These are phyloP conservation scores for Astur gentilis DNA, from an alignment of 2,113 vertebrate genomes.

Conservation along the genomic window DNA sequence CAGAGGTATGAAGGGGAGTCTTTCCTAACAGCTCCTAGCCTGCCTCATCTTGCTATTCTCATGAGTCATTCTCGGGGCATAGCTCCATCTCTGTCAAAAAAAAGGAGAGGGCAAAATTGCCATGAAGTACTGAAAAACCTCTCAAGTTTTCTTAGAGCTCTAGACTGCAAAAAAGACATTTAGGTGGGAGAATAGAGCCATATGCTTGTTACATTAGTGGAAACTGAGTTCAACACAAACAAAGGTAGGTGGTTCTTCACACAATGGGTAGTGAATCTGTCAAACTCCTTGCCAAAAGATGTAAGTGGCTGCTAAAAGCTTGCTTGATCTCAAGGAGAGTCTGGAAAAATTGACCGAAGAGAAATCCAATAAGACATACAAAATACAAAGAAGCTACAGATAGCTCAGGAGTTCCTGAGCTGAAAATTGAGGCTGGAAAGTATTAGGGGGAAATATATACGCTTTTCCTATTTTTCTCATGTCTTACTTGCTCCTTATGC, in stretches of 20 bases:
- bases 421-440: slow-evolving; percentile 18
- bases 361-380: not conserved
- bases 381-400: slow-evolving; percentile 46
- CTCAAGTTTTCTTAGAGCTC: slow-evolving; percentile 1
- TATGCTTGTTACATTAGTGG: not conserved
- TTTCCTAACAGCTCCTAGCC: not conserved
- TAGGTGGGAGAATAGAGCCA: not conserved
- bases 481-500: not conserved
- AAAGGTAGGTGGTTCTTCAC: slow-evolving; percentile 26
- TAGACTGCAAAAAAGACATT: not conserved
- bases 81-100: not conserved
- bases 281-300: slow-evolving; percentile 21
- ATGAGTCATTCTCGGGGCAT: not conserved
- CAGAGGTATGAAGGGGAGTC: slow-evolving; percentile 10
- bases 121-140: not conserved
- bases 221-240: slow-evolving; percentile 35
- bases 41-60: not conserved
- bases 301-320: not conserved
- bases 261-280: slow-evolving; percentile 27
- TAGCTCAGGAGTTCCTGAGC: not conserved
- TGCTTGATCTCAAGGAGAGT: not conserved
- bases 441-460: not conserved
- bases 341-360: slow-evolving; percentile 26
- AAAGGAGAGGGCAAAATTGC: not conserved
- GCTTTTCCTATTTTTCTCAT: not conserved